Evolutionary conservation across 2,797 vertebrate species (phyloP), one percentile per base, ranked within the genome.

Genomic region (Scleropages formosus): DNA sequence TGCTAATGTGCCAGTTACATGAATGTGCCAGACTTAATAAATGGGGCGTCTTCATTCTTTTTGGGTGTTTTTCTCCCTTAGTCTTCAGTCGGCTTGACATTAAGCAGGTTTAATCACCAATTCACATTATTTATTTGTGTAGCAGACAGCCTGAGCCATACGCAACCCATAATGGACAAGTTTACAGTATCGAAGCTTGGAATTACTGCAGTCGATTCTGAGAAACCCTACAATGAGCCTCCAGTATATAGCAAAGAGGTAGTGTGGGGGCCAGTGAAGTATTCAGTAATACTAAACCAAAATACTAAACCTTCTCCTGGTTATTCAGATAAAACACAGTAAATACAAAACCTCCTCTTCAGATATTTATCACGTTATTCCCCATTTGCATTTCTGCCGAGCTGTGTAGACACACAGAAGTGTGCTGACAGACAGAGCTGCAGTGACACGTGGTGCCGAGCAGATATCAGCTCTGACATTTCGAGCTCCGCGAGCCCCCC

Each of bases 391-490:
- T 61, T 60, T 44, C 49, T 62, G 58, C 44, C 4, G 39, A 46
- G 58, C 59, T 62, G 20, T 12, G 18, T 24, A 47, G 71, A 60
- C 51, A 58, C 24, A 22, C 53, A 61, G 13, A 15, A 59, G n/a
- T 18, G 8, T 20, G 59, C 53, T 58, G 53, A 13, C 53, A 13
- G 53, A 13, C 12, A 53, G 27, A 26, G 26, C 51, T 7, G 22
- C 68, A 20, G 51, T 72, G 69, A 59, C 22, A 26, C 16, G 62
- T 31, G 26, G 9, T 26, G 26, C 53, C 2, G 31, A 53, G 18
- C 69, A 39, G 83, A 82, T 87, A 84, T 84, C 77, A 81, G 79
- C 81, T 58, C 87, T 89, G 88, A 89, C 90, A 91, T 91, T 90
- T 91, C 82, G 61, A 79, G 84, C 84, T 84, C 78, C 68, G 62